Percentiles rank a stretch among this genome's conserved stretches.
phyloP scores from a whole-genome alignment of 2,113 vertebrate species.

The Elachura formosa region DNA sequence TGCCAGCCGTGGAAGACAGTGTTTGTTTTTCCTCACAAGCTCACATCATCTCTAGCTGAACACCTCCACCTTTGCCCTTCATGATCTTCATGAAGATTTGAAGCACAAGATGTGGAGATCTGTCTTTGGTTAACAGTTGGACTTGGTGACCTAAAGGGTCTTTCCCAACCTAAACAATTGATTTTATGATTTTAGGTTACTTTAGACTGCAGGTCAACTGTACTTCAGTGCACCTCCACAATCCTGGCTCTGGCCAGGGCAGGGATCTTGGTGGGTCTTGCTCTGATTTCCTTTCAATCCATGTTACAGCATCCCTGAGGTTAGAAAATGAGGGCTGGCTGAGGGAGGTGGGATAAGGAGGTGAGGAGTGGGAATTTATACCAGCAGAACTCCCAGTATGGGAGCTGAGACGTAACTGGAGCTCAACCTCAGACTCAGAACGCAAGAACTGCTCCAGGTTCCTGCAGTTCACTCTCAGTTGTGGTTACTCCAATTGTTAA shows the following conservation, averaged over 20 bases:
- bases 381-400: neutral
- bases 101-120: neutral
- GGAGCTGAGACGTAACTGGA: neutral
- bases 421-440: neutral
- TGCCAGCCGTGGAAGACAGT: accelerated
- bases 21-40: neutral
- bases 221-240: neutral
- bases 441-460: neutral
- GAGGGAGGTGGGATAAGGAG: neutral
- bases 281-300: neutral
- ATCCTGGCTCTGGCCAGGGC: neutral
- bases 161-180: neutral
- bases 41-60: neutral
- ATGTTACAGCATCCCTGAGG: neutral
- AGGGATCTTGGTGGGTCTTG: neutral
- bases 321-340: neutral
- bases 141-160: neutral
- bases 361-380: neutral
- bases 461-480: neutral
- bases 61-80: neutral
- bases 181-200: neutral
- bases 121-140: neutral
- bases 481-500: neutral
- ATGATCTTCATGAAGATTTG: neutral
- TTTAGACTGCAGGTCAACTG: neutral